A percentile compares a stretch with the other conserved stretches of the same genome.
These are phyloP conservation scores for Synanthedon vespiformis DNA, from an alignment of 2,888 invertebrate species.

Conservation along the genomic window DNA sequence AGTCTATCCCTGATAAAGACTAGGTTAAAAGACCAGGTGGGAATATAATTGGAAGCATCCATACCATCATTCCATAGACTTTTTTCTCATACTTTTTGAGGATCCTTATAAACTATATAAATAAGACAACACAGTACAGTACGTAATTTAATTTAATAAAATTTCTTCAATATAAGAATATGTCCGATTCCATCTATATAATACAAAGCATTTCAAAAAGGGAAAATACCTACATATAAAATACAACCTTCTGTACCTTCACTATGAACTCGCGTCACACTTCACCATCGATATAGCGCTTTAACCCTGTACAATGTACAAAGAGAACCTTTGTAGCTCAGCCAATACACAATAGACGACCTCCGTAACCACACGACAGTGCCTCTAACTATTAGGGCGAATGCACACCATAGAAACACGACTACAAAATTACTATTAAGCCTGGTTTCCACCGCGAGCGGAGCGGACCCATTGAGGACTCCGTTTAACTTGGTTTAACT, in stretches of 20 bases:
- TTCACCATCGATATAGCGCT: constrained; percentile 7
- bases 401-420: constrained; percentile 1
- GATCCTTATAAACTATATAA: constrained; percentile 7
- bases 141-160: constrained; percentile 57
- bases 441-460: too few relatives aligned
- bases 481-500: too few relatives aligned
- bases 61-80: too few relatives aligned
- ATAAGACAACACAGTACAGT: constrained; percentile 32
- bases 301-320: constrained; percentile 11
- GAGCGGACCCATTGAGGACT: too few relatives aligned
- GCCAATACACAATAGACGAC: constrained; percentile 29
- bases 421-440: too few relatives aligned
- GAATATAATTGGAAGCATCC: too few relatives aligned
- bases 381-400: constrained; percentile 1
- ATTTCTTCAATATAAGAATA: constrained; percentile 67
- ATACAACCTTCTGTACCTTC: constrained; percentile 55
- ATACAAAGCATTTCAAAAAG: constrained; percentile 67
- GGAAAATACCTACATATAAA: constrained; percentile 62
- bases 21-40: too few relatives aligned
- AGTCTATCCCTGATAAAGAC: too few relatives aligned
- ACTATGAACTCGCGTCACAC: constrained; percentile 18
- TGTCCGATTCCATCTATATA: constrained; percentile 68
- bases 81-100: too few relatives aligned
- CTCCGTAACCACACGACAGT: constrained; percentile 12
- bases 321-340: not conserved